Evolutionary conservation across 2,113 vertebrate genomes (phyloP).

Genomic region (Plecotus auritus): DNA sequence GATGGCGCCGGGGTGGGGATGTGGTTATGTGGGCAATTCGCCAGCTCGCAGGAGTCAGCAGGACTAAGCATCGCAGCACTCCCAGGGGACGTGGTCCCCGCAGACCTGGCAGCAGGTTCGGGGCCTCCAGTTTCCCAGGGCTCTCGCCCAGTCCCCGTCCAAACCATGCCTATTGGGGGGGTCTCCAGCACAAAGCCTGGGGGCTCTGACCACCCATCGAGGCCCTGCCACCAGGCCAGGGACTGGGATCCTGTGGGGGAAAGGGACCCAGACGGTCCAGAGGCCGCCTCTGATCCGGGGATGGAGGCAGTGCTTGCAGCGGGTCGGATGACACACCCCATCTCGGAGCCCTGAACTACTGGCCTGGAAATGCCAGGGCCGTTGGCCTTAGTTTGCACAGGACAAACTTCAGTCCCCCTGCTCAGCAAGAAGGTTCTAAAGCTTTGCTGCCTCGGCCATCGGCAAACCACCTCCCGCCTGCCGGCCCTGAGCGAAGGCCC

Average conservation of each 20-base stretch:
- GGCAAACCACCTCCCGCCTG: rapidly evolving
- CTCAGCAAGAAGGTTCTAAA: not conserved
- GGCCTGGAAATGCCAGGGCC: not conserved
- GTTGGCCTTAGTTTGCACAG: not conserved
- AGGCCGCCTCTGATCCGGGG: rapidly evolving
- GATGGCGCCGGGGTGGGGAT: not conserved
- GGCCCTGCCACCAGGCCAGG: not conserved
- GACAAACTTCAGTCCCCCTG: not conserved
- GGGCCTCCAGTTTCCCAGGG: not conserved
- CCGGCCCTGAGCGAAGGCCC: rapidly evolving
- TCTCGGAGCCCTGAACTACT: rapidly evolving
- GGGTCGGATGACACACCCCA: rapidly evolving
- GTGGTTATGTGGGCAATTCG: rapidly evolving
- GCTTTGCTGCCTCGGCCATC: not conserved
- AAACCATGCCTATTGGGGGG: not conserved
- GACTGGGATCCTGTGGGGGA: too few species aligned
- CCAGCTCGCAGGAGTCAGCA: not conserved
- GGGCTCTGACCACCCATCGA: not conserved
- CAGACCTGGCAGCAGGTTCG: not conserved
- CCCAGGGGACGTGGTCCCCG: not conserved
- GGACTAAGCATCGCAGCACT: not conserved
- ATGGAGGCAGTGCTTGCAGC: rapidly evolving
- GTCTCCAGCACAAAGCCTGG: not conserved
- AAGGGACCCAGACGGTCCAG: not conserved
- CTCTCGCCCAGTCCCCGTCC: too few species aligned